Base-by-base conservation (phyloP, 1,140 invertebrate genomes). In the Psix sp. region DNA sequence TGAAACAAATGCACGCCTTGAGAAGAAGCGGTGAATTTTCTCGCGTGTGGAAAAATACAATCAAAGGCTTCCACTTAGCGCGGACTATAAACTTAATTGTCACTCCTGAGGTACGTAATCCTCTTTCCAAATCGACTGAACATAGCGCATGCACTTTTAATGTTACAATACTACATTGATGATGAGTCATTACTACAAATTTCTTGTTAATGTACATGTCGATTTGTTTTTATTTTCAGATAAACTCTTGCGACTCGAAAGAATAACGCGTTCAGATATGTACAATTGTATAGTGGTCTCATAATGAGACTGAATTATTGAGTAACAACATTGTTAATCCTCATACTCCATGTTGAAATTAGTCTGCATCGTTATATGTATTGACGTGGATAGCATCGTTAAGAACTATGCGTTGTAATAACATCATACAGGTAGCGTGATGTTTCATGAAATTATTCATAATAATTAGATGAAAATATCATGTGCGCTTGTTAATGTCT, bases 31-130 rank as follows among this genome's bases (percentile, higher is more conserved):
- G 20, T 52, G 43, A 42, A 48, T 40, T 49, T 38, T 29, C 52
- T 60, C 60, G 70, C 76, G 63, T 74, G 73, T 51, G 40, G 29
- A 39, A 35, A 60, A 76, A 72, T 65, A 59, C 65, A 54, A 66
- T 57, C 63, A 66, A 67, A 68, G 74, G 70, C 72, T 76, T 72
- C 45, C 49, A 78, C 67, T 81, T 73, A 80, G 45, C 52, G 40
- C 62, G 60, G 49, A 57, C 52, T 70, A 46, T 78, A 74, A 74
- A 74, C 43, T 74, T 76, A 82, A 80, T 82, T 73, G 76, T 74
- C 67, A 66, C 75, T 75, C 52, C 72, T 36, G 75, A 51, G 68
- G 66, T 70, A 78, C 68, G 72, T 65, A 70, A 63, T 66, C 16
- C 16, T 48, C 42, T 51, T 66, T 70, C 42, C 21, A 59, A 57